A percentile compares a stretch with the other conserved stretches of the same genome.
Conservation (phyloP, 2,888 invertebrate genomes). For the Andrena minutula region DNA sequence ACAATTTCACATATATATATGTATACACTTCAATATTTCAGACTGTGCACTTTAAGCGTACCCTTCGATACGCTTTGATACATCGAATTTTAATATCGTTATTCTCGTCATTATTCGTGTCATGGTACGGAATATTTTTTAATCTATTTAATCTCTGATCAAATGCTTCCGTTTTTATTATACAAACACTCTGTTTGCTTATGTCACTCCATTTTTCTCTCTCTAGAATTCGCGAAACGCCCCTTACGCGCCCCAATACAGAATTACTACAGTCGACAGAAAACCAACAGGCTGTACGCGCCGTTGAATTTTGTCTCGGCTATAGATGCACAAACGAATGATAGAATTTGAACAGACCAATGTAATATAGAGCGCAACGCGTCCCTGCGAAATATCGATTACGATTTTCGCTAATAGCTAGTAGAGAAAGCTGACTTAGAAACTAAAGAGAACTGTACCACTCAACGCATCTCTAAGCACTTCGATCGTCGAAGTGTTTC, state of each 20-base stretch:
- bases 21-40: slow-evolving; percentile 21
- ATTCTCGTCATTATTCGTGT: slow-evolving; percentile 56
- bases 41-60: slow-evolving; percentile 41
- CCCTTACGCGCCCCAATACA: background rate
- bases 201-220: background rate
- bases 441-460: slow-evolving; percentile 26
- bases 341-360: slow-evolving; percentile 3
- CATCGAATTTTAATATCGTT: slow-evolving; percentile 39
- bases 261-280: background rate
- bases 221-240: background rate
- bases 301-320: background rate
- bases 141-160: slow-evolving; percentile 59
- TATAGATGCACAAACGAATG: too few species aligned
- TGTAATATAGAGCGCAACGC: slow-evolving; percentile 20
- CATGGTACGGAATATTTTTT: slow-evolving; percentile 70
- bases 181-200: slow-evolving; percentile 28
- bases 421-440: slow-evolving; percentile 40
- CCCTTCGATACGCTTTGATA: slow-evolving; percentile 30
- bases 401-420: slow-evolving; percentile 40
- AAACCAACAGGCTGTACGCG: background rate
- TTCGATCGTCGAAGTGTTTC: slow-evolving; percentile 22
- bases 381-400: slow-evolving; percentile 45
- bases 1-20: slow-evolving; percentile 68
- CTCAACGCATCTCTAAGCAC: slow-evolving; percentile 15
- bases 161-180: slow-evolving; percentile 47